Conservation (phyloP, 92 coral and sea anemone genomes). For the Actinernus sp. region DNA sequence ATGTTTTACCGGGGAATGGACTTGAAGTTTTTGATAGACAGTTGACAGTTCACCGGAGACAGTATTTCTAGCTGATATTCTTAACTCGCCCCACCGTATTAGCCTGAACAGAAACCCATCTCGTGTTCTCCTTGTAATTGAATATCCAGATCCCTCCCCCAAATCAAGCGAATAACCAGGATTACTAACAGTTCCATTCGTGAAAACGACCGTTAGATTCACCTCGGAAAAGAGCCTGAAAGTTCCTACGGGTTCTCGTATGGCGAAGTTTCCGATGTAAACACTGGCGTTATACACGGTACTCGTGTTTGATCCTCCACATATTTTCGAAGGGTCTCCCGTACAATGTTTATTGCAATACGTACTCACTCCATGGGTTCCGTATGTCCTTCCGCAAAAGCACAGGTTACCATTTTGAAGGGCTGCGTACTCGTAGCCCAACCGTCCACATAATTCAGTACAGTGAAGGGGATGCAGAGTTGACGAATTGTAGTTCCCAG, state of each 20-base stretch:
- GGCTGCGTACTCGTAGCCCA: slow-evolving; percentile 68
- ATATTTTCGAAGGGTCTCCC: slow-evolving; percentile 49
- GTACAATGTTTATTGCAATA: slow-evolving; percentile 67
- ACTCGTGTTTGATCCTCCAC: slow-evolving; percentile 79
- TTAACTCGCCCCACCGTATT: slow-evolving; percentile 66
- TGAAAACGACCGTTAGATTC: slow-evolving; percentile 28
- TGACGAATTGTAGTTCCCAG: slow-evolving; percentile 72
- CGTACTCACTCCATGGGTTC: slow-evolving; percentile 26
- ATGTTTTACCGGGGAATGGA: slow-evolving; percentile 44
- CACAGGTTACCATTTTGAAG: slow-evolving; percentile 82
- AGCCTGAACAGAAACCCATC: slow-evolving; percentile 34
- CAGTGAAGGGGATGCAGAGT: slow-evolving; percentile 68
- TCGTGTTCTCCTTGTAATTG: slow-evolving; percentile 12
- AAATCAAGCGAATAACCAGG: slow-evolving; percentile 35
- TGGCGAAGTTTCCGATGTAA: slow-evolving; percentile 33
- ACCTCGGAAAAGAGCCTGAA: slow-evolving; percentile 44
- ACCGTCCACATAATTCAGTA: slow-evolving; percentile 54
- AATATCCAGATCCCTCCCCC: slow-evolving; percentile 58
- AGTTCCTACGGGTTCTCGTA: slow-evolving; percentile 15
- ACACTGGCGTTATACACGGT: slow-evolving; percentile 74
- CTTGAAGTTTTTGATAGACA: slow-evolving; percentile 14
- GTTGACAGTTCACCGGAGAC: slow-evolving; percentile 12
- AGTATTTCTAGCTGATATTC: slow-evolving; percentile 28
- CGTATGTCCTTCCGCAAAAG: slow-evolving; percentile 67
- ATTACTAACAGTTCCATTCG: slow-evolving; percentile 40